These are phyloP conservation scores for Branchipolynoe longqiensis DNA, from an alignment of 2,888 invertebrate species.

Conservation along the genomic window DNA sequence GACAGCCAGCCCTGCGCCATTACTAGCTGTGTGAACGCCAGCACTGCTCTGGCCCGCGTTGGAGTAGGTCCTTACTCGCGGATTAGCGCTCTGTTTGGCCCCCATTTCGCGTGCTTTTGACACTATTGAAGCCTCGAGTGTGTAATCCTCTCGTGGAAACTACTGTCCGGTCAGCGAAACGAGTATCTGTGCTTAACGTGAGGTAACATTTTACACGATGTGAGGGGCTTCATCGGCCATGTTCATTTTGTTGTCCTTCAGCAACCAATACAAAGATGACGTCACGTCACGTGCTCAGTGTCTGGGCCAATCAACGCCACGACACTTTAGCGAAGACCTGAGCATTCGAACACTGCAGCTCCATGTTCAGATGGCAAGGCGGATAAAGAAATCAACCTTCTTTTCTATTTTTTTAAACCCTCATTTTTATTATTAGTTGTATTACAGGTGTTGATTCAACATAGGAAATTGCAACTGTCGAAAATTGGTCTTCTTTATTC, in stretches of 20 bases:
- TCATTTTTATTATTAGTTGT: too few relatives aligned
- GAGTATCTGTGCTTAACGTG: neutral
- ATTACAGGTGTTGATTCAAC: too few relatives aligned
- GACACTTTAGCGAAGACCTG: neutral
- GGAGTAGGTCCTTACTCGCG: conserved; percentile 77
- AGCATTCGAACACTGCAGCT: conserved; percentile 14
- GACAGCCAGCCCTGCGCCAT: conserved; percentile 52
- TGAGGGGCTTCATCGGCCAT: conserved; percentile 44
- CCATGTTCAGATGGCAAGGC: too few relatives aligned
- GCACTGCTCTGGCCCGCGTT: conserved; percentile 58
- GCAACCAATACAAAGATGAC: conserved; percentile 62
- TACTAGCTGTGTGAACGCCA: conserved; percentile 50
- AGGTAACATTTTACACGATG: conserved; percentile 31
- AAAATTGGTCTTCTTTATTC: too few relatives aligned
- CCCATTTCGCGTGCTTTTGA: conserved; percentile 71
- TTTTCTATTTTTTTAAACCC: too few relatives aligned
- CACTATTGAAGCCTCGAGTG: neutral
- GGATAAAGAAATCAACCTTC: too few relatives aligned
- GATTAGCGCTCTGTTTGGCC: conserved; percentile 76
- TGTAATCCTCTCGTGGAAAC: neutral
- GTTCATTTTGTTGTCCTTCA: conserved; percentile 59
- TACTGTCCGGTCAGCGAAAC: conserved; percentile 5
- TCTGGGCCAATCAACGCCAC: conserved; percentile 42
- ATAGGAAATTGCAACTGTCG: too few relatives aligned
- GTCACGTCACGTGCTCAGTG: conserved; percentile 48